phyloP scores from a whole-genome alignment of 2,888 invertebrate species.

The Pseudoips prasinana region DNA sequence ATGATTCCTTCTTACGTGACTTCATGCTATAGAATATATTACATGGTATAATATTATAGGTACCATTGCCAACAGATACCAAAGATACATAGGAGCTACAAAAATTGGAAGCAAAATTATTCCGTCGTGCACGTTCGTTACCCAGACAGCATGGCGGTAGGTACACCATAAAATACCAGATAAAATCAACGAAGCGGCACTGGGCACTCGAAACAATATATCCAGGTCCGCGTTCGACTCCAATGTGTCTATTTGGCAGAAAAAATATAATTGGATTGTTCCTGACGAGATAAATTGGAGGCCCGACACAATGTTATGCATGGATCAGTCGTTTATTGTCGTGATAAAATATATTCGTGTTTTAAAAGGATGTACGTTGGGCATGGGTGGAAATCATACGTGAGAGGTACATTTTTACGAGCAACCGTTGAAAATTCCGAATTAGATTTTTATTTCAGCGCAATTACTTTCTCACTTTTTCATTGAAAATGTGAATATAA shows the following conservation, averaged over 20 bases:
- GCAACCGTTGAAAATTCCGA: background rate
- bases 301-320: constrained; percentile 45
- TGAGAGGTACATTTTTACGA: background rate
- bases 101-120: constrained; percentile 1
- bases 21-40: too few species aligned
- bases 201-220: constrained; percentile 47
- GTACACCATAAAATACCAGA: constrained; percentile 32
- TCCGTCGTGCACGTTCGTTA: constrained; percentile 13
- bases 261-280: constrained; percentile 74
- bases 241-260: constrained; percentile 60
- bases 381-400: constrained; percentile 22
- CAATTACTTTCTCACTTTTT: too few species aligned
- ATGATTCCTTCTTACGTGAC: too few species aligned
- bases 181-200: constrained; percentile 33
- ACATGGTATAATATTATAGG: too few species aligned
- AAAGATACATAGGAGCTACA: too few species aligned
- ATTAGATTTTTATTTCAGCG: too few species aligned
- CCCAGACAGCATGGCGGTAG: constrained; percentile 19
- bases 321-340: constrained; percentile 48
- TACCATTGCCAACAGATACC: too few species aligned
- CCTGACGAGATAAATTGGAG: constrained; percentile 66
- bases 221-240: constrained; percentile 39
- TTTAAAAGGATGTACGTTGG: constrained; percentile 13
- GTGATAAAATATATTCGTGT: constrained; percentile 39
- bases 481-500: background rate